Percentiles rank a stretch among this genome's conserved stretches.
Conservation (phyloP, 2,888 invertebrate species). For the Heteropelma amictum region DNA sequence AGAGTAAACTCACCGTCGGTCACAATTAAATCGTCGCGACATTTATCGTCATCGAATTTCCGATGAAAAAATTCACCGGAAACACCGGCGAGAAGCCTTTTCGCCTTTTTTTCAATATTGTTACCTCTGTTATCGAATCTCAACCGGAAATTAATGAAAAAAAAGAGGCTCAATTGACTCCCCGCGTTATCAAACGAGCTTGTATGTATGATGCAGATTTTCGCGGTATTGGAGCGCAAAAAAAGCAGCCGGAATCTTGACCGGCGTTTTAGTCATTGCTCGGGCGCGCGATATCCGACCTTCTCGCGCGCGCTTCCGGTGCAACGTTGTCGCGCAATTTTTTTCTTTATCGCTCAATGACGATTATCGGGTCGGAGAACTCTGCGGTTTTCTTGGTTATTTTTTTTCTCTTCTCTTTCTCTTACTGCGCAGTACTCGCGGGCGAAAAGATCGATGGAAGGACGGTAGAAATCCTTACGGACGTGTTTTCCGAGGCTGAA, state of each 20-base stretch:
- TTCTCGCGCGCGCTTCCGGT: conserved; percentile 26
- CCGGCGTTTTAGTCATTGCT: conserved; percentile 6
- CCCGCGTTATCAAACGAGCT: too few species aligned
- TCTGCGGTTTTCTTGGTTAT: background rate
- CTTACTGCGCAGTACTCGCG: background rate
- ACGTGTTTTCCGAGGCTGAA: too few species aligned
- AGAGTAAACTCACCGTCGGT: too few species aligned
- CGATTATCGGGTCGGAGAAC: conserved; percentile 20
- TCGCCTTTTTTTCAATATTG: too few species aligned
- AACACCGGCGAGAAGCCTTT: too few species aligned
- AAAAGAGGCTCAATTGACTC: too few species aligned
- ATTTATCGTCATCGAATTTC: too few species aligned
- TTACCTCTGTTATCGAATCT: too few species aligned
- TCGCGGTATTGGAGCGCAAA: background rate
- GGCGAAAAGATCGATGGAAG: background rate
- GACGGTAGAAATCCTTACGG: too few species aligned
- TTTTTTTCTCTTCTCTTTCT: background rate
- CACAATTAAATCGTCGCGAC: too few species aligned
- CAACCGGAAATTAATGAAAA: too few species aligned
- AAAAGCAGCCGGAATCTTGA: background rate
- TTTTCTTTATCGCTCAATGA: background rate
- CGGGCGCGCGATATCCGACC: conserved; percentile 1
- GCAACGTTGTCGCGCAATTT: conserved; percentile 1
- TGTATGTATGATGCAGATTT: conserved; percentile 28
- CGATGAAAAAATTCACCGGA: too few species aligned